Conservation (phyloP, 1,140 invertebrate genomes). For the Streblospio benedicti region DNA sequence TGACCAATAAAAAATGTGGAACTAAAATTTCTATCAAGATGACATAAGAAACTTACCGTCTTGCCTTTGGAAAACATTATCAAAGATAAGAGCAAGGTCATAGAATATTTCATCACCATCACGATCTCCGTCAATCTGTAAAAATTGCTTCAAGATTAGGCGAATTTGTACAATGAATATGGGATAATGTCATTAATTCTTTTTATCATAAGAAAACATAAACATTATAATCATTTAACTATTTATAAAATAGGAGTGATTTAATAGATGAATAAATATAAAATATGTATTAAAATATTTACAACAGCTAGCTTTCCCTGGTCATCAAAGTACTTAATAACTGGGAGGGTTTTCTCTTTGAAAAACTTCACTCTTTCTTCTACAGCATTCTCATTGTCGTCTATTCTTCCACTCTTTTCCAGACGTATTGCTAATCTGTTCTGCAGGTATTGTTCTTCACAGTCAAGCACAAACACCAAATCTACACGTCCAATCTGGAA, state of each 20-base stretch:
- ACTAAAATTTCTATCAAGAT: no score
- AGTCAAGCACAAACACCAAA: slow-evolving; percentile 37
- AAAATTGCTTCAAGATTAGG: neutral
- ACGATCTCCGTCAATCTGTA: slow-evolving; percentile 16
- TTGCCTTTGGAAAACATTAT: no score
- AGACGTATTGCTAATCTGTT: slow-evolving; percentile 27
- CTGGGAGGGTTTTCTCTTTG: slow-evolving; percentile 73
- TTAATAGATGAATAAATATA: neutral
- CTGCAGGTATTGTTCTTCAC: slow-evolving; percentile 33
- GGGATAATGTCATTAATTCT: no score
- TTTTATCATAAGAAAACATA: neutral
- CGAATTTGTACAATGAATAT: neutral
- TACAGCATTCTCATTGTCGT: slow-evolving; percentile 77
- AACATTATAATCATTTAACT: neutral
- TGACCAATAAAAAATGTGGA: no score
- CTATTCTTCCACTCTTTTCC: slow-evolving; percentile 54
- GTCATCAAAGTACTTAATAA: slow-evolving; percentile 72
- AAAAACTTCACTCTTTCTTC: slow-evolving; percentile 71
- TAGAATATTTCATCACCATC: slow-evolving; percentile 10
- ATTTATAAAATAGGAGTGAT: neutral
- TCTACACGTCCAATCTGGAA: slow-evolving; percentile 35
- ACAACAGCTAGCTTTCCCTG: slow-evolving; percentile 46
- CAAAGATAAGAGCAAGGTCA: slow-evolving; percentile 5
- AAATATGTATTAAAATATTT: slow-evolving; percentile 6
- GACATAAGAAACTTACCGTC: no score